Evolutionary conservation across 2,797 vertebrate genomes (phyloP), one percentile per base, ranked within the genome.

Genomic region (Pipistrellus nathusii): DNA sequence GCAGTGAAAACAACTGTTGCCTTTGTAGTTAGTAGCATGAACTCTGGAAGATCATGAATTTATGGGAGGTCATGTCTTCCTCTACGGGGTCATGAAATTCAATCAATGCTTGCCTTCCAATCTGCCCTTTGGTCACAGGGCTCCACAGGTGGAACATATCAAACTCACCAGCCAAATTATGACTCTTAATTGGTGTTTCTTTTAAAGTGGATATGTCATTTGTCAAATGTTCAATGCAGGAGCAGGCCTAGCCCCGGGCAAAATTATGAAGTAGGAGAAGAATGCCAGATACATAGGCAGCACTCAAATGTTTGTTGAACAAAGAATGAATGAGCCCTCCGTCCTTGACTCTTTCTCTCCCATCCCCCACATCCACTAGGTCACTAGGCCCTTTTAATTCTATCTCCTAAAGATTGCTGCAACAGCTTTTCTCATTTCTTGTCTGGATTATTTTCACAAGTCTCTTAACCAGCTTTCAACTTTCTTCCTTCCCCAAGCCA

Each of bases 111-210:
- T 96, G 96, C 97, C 96, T 97, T 96, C 97, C 97, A 97, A 96
- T 94, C 94, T 97, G 96, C 97, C 96, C 97, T 97, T 97, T 96
- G 97, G 96, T 97, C 96, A 59, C 96, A 96, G 96, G 97, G 91
- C 89, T 97, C 95, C 97, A 97, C 97, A 97, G 97, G 97, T 97
- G 97, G 97, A 97, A 97, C 97, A 93, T 97, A 97, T 97, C 97
- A 97, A 97, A 97, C 97, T 97, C 97, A 97, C 97, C 95, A 97
- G 96, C 96, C 97, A 97, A 97, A 97, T 97, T 97, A 97, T 97
- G 97, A 97, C 96, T 97, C 97, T 97, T 97, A 97, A 97, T 97
- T 97, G 96, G 97, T 97, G 96, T 97, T 97, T 97, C 97, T 97
- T 97, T 97, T 97, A 97, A 97, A 97, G 96, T 97, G 97, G 97